Evolutionary conservation across 2,888 invertebrate species (phyloP), one percentile per base, ranked within the genome.

Genomic region (Diarsia brunnea): DNA sequence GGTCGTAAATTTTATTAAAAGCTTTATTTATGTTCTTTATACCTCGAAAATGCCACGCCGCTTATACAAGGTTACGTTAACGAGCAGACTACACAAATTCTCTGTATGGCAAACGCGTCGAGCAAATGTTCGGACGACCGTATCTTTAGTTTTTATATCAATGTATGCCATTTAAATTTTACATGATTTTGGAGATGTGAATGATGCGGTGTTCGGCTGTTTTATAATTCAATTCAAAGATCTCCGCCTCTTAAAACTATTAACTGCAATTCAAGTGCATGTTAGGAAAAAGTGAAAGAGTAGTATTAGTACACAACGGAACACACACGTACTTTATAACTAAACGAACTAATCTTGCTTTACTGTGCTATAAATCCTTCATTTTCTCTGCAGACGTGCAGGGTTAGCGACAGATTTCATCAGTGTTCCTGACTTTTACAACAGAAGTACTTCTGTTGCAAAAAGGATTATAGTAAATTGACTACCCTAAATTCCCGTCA

Each of bases 361-460:
- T 47, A 51, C 31, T 51, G 14, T 0, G 19, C 14, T 43, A 14
- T 71, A 64, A 55, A 79, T 77, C 49, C 31, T 79, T 64, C 64
- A 79, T 79, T 77, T 58, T 49, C 47, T 70, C 0, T 45, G 49
- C 10, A 70, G n/a, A 27, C 47, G 43, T 49, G 11, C n/a, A 24
- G 21, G 10, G 19, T 58, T 77, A 49, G 24, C 45, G n/a, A 49
- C 14, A 38, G 53, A 79, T 70, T 64, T 43, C 4, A 51, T 31
- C 19, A 45, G 47, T 63, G n/a, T 61, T 66, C 51, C 69, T 45
- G 49, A 65, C 31, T 12, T 60, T 73, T 47, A 63, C 45, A 31
- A 53, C 19, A 21, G 38, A 71, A 70, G n/a, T 24, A 43, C 10
- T 21, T 64, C 31, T 4, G 19, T 43, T 12, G 3, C 14, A 69